A percentile compares a stretch with the other conserved stretches of the same genome.
Evolutionary conservation across 2,797 vertebrate genomes (phyloP).

Genomic region (Emydoidea blandingii): DNA sequence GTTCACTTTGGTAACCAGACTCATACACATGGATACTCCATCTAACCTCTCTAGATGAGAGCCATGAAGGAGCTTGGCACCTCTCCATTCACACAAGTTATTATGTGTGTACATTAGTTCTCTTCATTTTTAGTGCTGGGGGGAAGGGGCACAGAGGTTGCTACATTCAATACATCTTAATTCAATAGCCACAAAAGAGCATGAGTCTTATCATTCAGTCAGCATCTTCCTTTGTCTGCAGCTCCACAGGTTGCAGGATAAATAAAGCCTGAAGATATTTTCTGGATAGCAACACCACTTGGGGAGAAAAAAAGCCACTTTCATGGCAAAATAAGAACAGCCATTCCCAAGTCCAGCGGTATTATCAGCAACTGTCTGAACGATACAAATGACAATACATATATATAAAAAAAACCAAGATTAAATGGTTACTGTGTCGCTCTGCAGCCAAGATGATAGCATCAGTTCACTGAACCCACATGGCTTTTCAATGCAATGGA

Average conservation of each 20-base stretch:
- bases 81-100: not conserved
- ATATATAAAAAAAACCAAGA: not conserved
- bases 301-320: slow-evolving; percentile 46
- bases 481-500: not conserved
- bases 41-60: not conserved
- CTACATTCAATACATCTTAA: slow-evolving; percentile 41
- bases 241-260: not conserved
- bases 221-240: slow-evolving; percentile 52
- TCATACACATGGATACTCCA: not conserved
- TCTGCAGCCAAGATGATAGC: not conserved
- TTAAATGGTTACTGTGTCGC: not conserved
- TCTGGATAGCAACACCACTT: slow-evolving; percentile 19
- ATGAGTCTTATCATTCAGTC: slow-evolving; percentile 54
- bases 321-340: slow-evolving; percentile 35
- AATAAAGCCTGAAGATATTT: slow-evolving; percentile 49
- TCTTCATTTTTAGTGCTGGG: slow-evolving; percentile 19
- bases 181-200: slow-evolving; percentile 30
- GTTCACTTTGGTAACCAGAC: not conserved
- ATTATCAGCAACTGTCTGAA: slow-evolving; percentile 12
- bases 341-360: slow-evolving; percentile 32
- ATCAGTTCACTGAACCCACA: not conserved
- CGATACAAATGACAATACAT: not conserved
- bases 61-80: not conserved
- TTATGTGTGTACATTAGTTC: not conserved
- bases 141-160: not conserved